A percentile compares a stretch with the other conserved stretches of the same genome.
Evolutionary conservation across 2,888 invertebrate species (phyloP).

Genomic region (Nycteola revayana): DNA sequence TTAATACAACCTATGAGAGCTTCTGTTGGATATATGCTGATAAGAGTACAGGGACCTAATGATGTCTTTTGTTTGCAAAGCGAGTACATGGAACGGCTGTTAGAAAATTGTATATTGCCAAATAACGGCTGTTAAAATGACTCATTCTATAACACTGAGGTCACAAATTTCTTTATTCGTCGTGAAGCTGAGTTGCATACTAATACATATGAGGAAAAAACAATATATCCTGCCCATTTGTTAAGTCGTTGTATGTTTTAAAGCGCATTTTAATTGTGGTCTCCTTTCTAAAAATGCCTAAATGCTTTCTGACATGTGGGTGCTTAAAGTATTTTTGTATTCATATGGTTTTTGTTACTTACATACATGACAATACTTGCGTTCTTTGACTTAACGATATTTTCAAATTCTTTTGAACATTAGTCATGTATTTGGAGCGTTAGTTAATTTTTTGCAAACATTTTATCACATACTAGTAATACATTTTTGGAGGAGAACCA

Average conservation of each 20-base stretch:
- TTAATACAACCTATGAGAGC: constrained; percentile 20
- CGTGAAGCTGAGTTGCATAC: constrained; percentile 53
- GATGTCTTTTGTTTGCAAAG: constrained; percentile 44
- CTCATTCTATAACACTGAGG: constrained; percentile 61
- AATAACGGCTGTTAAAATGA: constrained; percentile 66
- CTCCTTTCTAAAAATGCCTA: constrained; percentile 53
- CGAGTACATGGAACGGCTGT: constrained; percentile 39
- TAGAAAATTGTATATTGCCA: constrained; percentile 63
- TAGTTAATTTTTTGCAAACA: constrained; percentile 5
- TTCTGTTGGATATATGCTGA: constrained; percentile 23
- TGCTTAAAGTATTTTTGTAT: constrained; percentile 23
- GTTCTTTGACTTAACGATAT: constrained; percentile 11
- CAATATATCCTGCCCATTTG: constrained; percentile 42
- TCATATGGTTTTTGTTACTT: constrained; percentile 11
- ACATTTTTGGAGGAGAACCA: background rate
- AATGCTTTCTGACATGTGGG: constrained; percentile 36
- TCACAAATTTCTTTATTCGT: constrained; percentile 62
- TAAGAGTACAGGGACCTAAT: constrained; percentile 28
- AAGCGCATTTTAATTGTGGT: constrained; percentile 59
- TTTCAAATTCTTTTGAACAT: constrained; percentile 10
- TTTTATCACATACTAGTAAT: constrained; percentile 3
- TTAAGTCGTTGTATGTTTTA: constrained; percentile 47
- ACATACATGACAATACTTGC: constrained; percentile 13
- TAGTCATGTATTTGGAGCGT: constrained; percentile 14
- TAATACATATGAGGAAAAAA: constrained; percentile 57